Conservation (phyloP, 2,113 vertebrate species). For the Oreochromis tanganicae region DNA sequence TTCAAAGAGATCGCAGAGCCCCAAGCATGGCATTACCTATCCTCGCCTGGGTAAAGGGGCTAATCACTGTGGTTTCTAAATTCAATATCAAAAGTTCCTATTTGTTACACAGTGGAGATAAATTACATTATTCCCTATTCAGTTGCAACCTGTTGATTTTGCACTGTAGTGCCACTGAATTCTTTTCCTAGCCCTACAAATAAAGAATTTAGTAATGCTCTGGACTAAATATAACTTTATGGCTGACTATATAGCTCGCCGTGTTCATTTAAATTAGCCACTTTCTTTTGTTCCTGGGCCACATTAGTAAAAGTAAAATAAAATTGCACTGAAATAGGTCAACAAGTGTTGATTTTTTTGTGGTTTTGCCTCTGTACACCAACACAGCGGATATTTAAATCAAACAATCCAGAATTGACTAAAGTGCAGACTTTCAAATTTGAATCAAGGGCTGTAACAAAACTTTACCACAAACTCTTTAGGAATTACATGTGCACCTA, state of each 20-base stretch:
- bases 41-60: constrained; percentile 42
- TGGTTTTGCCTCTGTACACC: neutral
- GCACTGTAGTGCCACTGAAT: neutral
- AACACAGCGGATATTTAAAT: neutral
- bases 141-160: neutral
- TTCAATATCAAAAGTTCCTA: constrained; percentile 8
- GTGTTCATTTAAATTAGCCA: neutral
- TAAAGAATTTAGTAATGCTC: neutral
- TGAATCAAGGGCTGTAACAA: neutral
- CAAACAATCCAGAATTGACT: neutral
- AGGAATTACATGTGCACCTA: neutral
- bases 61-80: constrained; percentile 29
- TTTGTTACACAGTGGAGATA: neutral
- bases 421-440: neutral
- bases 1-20: constrained; percentile 55
- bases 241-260: neutral
- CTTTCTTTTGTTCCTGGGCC: neutral
- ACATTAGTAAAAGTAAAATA: neutral
- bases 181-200: neutral
- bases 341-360: neutral
- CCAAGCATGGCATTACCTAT: constrained; percentile 16
- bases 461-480: neutral
- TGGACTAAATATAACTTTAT: neutral
- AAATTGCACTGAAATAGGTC: neutral
- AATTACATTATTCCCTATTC: neutral